Conservation (phyloP, 2,797 vertebrate genomes). For the Typhlichthys subterraneus region DNA sequence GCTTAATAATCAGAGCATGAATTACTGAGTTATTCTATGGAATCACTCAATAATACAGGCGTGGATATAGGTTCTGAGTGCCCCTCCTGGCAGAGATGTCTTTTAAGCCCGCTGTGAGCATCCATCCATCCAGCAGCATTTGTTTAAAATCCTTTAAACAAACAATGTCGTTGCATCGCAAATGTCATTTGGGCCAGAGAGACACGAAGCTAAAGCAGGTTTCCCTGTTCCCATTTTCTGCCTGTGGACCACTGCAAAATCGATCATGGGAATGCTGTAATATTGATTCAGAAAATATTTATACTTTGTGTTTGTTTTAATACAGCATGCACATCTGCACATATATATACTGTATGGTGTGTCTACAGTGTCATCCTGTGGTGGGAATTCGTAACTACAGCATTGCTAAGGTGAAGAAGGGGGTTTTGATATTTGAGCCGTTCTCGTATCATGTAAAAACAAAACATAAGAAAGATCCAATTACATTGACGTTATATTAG, state of each 20-base stretch:
- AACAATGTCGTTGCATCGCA: slow-evolving; percentile 24
- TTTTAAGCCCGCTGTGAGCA: not conserved
- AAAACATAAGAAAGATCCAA: not conserved
- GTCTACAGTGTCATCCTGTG: slow-evolving; percentile 68
- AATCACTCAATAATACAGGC: not conserved
- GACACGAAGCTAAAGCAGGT: slow-evolving; percentile 34
- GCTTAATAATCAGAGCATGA: not conserved
- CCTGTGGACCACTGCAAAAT: not conserved
- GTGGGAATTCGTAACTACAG: slow-evolving; percentile 37
- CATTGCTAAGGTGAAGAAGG: not conserved
- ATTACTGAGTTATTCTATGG: slow-evolving; percentile 1
- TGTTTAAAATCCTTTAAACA: slow-evolving; percentile 18
- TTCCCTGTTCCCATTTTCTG: slow-evolving; percentile 44
- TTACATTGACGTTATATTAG: slow-evolving; percentile 11
- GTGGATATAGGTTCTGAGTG: no score
- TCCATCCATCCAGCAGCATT: no score
- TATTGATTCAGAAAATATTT: slow-evolving; percentile 4
- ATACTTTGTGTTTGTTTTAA: no score
- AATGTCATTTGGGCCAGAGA: slow-evolving; percentile 22
- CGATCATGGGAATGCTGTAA: slow-evolving; percentile 48
- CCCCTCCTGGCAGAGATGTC: not conserved
- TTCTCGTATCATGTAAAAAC: not conserved
- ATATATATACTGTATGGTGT: not conserved
- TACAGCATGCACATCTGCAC: not conserved
- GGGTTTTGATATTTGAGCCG: not conserved